Base-by-base conservation (phyloP, 1,140 invertebrate species). In the Orius insidiosus region DNA sequence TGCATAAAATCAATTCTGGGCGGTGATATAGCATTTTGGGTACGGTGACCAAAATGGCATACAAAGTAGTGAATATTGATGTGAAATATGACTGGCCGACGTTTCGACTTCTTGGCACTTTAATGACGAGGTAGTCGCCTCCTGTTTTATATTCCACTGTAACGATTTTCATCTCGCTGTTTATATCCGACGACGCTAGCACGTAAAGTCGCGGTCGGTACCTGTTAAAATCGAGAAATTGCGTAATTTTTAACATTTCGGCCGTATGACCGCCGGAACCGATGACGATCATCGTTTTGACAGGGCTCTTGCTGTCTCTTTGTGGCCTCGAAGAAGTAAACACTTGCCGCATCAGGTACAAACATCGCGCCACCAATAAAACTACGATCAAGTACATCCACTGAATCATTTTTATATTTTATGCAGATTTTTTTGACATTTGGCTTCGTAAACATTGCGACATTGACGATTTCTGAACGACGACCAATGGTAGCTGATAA, bases 71-170 rank as follows among this genome's bases (percentile, higher is more conserved):
- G 47, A 77, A 71, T 37, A 92, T 56, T 32, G 84, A 82, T 16
- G 79, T 76, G 0, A 81, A 48, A 62, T 80, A 96, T 1, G 80
- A 82, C 57, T 98, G 93, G 32, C 75, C 73, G 11, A 98, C 89
- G 65, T 81, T 72, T 54, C 93, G 67, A 59, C 86, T 87, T 55
- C 92, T 71, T 16, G 80, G 80, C 52, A 94, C 84, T 52, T 65
- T 65, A 5, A 66, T 52, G 16, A 85, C 61, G 45, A 58, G 55
- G 60, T 71, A 79, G 56, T 47, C 45, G 13, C 31, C 19, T 16
- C 30, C 37, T 18, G 18, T 35, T n/a, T 38, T n/a, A 36, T 43
- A 34, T 42, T 50, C 49, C 15, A 32, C 11, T 8, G 42, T 32
- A 24, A 47, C 34, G 16, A 51, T 44, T 40, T 44, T 51, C 38